phyloP scores from a whole-genome alignment of 2,888 invertebrate species.

The Hyalella azteca region DNA sequence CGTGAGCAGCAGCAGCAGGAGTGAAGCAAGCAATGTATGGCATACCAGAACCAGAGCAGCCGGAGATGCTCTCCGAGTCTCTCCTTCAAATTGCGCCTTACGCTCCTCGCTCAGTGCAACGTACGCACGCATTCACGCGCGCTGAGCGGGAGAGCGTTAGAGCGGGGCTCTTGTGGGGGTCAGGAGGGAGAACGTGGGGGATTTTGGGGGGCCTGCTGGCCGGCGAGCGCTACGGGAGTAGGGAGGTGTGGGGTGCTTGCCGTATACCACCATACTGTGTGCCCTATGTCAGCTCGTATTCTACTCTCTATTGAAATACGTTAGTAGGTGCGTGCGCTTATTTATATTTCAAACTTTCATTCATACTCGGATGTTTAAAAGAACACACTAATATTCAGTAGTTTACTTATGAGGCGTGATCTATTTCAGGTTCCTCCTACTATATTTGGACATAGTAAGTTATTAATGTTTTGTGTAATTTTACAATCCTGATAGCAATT shows the following conservation, averaged over 20 bases:
- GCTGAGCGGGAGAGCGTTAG: background rate
- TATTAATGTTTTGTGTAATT: no score
- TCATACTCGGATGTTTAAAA: no score
- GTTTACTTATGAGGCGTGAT: no score
- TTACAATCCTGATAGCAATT: no score
- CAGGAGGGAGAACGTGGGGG: background rate
- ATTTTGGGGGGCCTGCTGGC: background rate
- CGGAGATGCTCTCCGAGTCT: background rate
- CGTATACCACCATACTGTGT: background rate
- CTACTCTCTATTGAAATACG: background rate
- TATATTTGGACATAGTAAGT: no score
- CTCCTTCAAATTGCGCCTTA: conserved; percentile 19
- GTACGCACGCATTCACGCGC: background rate
- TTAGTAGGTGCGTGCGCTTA: no score
- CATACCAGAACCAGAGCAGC: background rate
- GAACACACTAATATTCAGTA: no score
- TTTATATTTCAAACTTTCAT: no score
- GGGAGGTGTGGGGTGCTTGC: background rate
- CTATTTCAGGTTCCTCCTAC: no score
- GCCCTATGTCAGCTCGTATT: background rate
- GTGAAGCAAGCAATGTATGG: background rate
- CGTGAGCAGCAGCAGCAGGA: background rate
- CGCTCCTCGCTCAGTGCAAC: background rate
- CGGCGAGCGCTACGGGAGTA: background rate
- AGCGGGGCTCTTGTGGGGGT: conserved; percentile 21